Evolutionary conservation across 30 jellyfish, hydroid and myxozoan genomes (phyloP), one percentile per base, ranked within the genome.

Genomic region (Hydractinia echinata): DNA sequence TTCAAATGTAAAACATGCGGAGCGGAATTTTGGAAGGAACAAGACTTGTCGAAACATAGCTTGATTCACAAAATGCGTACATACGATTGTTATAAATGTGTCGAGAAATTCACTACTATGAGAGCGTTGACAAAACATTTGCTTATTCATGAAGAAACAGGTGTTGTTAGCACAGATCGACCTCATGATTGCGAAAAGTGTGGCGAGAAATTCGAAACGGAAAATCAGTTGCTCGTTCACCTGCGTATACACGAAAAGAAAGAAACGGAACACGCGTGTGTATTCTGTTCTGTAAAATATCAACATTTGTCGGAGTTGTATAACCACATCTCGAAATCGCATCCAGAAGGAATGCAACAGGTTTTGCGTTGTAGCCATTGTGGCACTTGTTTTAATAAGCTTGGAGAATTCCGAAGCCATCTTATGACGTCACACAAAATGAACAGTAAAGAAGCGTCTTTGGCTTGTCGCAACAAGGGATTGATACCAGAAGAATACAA

Each of bases 101-200:
- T 68, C 20, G 96, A 89, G 55, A 84, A 76, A 19, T 89, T 89
- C 60, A 61, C 83, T 67, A 89, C 89, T 54, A 84, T 89, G 91
- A 61, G 96, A 18, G 78, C 95, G 16, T 68, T 89, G 76, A 89
- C 96, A 7, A 89, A 89, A 82, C 96, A 89, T 64, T 66, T 89
- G 51, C 77, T 84, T 55, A 56, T 79, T 8, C 96, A 89, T 77
- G 91, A 79, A 19, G 84, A 83, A 18, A 88, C 81, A 11, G 71
- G 79, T 4, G 84, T 82, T 0, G 85, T 60, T 30, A 84, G 58
- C 55, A 10, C 76, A 7, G 77, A 62, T 51, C 83, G 92, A 13
- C 85, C 91, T 79, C 64, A 82, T 55, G 77, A 66, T 8, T 87
- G 96, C 60, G 78, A 85, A 14, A 84, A 82, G 66, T 88, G 92